Percentiles rank a stretch among this genome's conserved stretches.
Evolutionary conservation across 2,888 invertebrate species (phyloP).

Genomic region (Lepidocyrtoides sp.): DNA sequence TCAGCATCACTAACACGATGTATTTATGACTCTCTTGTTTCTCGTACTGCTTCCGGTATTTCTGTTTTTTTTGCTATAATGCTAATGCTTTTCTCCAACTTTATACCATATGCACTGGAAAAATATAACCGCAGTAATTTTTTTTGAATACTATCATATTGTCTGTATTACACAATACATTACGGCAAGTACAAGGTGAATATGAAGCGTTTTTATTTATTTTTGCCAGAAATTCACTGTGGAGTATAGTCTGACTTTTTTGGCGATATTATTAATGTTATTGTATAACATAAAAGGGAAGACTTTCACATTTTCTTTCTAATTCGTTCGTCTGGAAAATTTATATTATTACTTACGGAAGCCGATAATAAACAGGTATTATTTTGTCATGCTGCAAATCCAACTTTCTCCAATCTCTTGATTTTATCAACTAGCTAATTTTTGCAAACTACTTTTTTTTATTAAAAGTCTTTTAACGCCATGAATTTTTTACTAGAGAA

Average conservation of each 20-base stretch:
- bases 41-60: slow-evolving; percentile 42
- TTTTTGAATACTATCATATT: slow-evolving; percentile 15
- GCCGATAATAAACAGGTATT: slow-evolving; percentile 9
- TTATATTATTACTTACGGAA: slow-evolving; percentile 15
- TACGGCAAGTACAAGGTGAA: no score
- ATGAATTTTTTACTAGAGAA: neutral
- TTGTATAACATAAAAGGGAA: neutral
- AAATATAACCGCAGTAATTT: neutral
- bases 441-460: neutral
- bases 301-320: neutral
- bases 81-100: neutral
- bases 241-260: neutral
- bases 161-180: no score
- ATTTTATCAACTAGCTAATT: neutral
- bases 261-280: no score
- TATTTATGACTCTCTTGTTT: slow-evolving; percentile 33
- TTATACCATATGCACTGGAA: neutral
- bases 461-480: neutral
- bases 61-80: neutral
- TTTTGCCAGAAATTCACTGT: neutral
- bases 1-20: neutral
- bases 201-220: no score
- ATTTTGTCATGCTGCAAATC: neutral
- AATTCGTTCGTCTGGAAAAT: neutral
- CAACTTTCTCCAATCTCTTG: neutral